These are phyloP conservation scores for Acleris laterana DNA, from an alignment of 2,888 invertebrate genomes.

Conservation along the genomic window DNA sequence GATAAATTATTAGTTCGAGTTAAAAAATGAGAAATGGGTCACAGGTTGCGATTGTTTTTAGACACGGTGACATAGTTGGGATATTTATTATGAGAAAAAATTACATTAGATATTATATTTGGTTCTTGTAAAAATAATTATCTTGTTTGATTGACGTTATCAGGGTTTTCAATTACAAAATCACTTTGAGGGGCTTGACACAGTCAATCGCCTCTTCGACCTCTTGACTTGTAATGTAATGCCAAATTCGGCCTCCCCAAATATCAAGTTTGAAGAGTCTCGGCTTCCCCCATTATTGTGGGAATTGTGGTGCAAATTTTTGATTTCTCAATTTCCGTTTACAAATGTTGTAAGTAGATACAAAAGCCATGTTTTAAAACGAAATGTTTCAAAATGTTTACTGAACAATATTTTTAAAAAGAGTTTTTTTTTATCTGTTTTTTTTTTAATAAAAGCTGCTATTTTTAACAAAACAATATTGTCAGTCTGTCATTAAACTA, in stretches of 20 bases:
- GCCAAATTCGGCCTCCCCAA: constrained; percentile 25
- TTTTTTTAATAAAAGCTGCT: no score
- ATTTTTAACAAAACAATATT: no score
- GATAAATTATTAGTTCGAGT: constrained; percentile 45
- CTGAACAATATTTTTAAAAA: no score
- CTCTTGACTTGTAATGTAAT: constrained; percentile 37
- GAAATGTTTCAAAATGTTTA: no score
- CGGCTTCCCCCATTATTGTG: constrained; percentile 5
- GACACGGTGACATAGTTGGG: constrained; percentile 18
- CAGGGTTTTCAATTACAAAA: neutral
- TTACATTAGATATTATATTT: no score
- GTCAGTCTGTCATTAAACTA: no score
- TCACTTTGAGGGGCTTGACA: constrained; percentile 39
- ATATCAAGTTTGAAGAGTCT: constrained; percentile 25
- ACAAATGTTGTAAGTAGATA: no score
- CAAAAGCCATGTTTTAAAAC: no score
- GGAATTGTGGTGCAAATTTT: constrained; percentile 27
- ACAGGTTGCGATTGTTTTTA: constrained; percentile 33
- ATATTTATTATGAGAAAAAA: constrained; percentile 23
- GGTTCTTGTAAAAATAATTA: no score
- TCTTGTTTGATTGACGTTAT: neutral
- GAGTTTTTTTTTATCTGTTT: no score
- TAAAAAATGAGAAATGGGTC: constrained; percentile 29
- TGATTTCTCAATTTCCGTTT: constrained; percentile 14
- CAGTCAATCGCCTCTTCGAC: constrained; percentile 48